A percentile compares a stretch with the other conserved stretches of the same genome.
phyloP scores from a whole-genome alignment of 2,797 vertebrate genomes.

The Triplophysa bombifrons region DNA sequence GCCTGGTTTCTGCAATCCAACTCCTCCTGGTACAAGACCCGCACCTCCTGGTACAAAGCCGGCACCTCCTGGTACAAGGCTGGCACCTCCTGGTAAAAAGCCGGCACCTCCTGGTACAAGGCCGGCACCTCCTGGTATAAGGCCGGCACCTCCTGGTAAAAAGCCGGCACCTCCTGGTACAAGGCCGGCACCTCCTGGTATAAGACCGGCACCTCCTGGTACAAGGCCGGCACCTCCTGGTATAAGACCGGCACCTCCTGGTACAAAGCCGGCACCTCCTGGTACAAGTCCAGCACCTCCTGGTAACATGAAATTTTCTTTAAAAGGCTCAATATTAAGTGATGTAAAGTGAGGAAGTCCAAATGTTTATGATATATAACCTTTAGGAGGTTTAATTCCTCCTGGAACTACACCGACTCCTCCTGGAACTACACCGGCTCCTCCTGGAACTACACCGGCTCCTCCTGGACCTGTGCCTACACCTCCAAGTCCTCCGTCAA shows the following conservation, averaged over 20 bases:
- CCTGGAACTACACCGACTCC: background rate
- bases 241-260: conserved; percentile 36
- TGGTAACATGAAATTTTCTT: too few species aligned
- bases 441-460: too few species aligned
- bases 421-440: background rate
- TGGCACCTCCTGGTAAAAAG: conserved; percentile 14
- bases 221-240: conserved; percentile 31
- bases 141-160: conserved; percentile 22
- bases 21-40: conserved; percentile 39
- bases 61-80: conserved; percentile 43
- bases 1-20: conserved; percentile 40
- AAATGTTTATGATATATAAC: conserved; percentile 24
- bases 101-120: conserved; percentile 46
- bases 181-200: conserved; percentile 50
- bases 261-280: conserved; percentile 37
- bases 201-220: conserved; percentile 45
- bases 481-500: conserved; percentile 21
- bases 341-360: background rate
- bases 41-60: conserved; percentile 51
- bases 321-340: too few species aligned
- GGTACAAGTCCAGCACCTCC: conserved; percentile 43
- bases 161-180: conserved; percentile 38
- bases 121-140: conserved; percentile 44
- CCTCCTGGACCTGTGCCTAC: background rate
- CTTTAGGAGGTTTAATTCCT: conserved; percentile 54